Conservation (phyloP, 2,888 invertebrate genomes). For the Polyommatus iphigenia region DNA sequence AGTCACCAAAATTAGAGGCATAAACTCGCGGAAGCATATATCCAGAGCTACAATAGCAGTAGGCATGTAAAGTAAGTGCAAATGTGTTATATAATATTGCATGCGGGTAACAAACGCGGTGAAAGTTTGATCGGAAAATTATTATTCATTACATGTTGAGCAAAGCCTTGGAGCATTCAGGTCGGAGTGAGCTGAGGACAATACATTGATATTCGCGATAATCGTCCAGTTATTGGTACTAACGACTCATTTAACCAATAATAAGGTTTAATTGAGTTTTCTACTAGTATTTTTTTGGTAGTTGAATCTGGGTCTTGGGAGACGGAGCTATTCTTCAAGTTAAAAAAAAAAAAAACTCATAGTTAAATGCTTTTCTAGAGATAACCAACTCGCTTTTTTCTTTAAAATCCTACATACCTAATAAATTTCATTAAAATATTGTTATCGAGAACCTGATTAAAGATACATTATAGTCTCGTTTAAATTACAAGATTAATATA, state of each 20-base stretch:
- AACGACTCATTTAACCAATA: background rate
- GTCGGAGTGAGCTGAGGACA: background rate
- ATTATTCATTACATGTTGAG: constrained; percentile 30
- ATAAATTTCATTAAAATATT: background rate
- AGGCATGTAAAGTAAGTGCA: constrained; percentile 22
- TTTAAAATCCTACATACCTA: background rate
- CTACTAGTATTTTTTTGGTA: no score
- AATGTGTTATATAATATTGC: constrained; percentile 27
- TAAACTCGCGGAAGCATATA: background rate
- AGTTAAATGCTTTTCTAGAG: no score
- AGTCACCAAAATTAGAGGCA: no score
- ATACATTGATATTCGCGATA: constrained; percentile 9
- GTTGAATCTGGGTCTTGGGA: no score
- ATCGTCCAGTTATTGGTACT: background rate
- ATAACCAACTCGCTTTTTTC: no score
- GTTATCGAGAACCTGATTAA: background rate
- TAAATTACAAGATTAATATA: background rate
- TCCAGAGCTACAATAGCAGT: background rate
- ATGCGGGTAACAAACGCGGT: constrained; percentile 30
- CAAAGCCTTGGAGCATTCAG: constrained; percentile 31
- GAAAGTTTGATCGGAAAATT: constrained; percentile 31
- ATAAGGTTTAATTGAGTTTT: background rate
- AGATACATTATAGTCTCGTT: background rate
- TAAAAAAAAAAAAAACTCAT: no score
- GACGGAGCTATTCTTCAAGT: no score